Percentiles rank a stretch among this genome's conserved stretches.
Conservation (phyloP, 2,113 vertebrate species). For the Misgurnus anguillicaudatus region DNA sequence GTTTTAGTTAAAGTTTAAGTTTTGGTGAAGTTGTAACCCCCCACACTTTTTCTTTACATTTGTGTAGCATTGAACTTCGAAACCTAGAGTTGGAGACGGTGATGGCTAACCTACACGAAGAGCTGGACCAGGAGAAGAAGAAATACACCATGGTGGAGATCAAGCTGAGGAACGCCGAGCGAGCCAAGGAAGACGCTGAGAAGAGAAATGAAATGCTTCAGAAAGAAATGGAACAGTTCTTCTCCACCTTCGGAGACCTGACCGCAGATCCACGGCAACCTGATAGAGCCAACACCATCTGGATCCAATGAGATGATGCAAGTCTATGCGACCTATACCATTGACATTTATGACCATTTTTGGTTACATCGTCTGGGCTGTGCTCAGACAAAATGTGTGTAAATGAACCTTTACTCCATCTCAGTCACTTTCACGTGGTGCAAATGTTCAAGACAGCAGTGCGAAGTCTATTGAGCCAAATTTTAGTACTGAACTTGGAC, state of each 20-base stretch:
- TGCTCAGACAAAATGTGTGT: conserved; percentile 1
- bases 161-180: conserved; percentile 94
- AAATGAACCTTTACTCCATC: not conserved
- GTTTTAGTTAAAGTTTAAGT: no score
- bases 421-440: not conserved
- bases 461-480: conserved; percentile 35
- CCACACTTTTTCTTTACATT: not conserved
- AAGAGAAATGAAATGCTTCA: conserved; percentile 96
- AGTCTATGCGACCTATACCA: not conserved
- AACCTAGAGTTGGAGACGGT: conserved; percentile 92
- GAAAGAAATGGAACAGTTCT: conserved; percentile 99
- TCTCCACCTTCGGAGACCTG: conserved; percentile 94
- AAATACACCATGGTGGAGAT: conserved; percentile 99
- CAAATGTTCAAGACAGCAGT: not conserved
- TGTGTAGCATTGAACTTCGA: conserved; percentile 87
- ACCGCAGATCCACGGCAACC: conserved; percentile 87
- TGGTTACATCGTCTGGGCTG: not conserved
- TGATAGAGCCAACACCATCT: conserved; percentile 90
- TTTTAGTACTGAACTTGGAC: conserved; percentile 36
- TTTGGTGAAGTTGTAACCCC: no score
- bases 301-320: conserved; percentile 86
- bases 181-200: conserved; percentile 95
- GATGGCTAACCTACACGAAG: conserved; percentile 89
- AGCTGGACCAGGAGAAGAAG: conserved; percentile 96
- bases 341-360: conserved; percentile 1